These are phyloP conservation scores for Clarias macrocephalus DNA, from an alignment of 2,113 vertebrate genomes.

Conservation along the genomic window DNA sequence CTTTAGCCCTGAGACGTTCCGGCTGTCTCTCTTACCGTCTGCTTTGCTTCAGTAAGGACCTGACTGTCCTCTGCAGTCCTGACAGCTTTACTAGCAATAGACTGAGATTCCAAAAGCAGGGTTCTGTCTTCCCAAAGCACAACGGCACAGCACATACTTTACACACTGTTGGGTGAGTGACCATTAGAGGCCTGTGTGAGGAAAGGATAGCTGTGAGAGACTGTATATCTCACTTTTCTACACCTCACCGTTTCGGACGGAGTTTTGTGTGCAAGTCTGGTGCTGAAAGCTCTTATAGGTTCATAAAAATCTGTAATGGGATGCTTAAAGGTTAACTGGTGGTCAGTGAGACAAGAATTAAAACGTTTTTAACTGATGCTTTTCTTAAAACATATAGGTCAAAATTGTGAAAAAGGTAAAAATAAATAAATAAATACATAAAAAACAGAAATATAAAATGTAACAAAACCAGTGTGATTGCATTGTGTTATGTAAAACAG, in stretches of 20 bases:
- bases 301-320: slow-evolving; percentile 58
- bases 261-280: slow-evolving; percentile 17
- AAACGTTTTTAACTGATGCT: not conserved
- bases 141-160: slow-evolving; percentile 48
- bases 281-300: slow-evolving; percentile 51
- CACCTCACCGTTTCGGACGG: slow-evolving; percentile 50
- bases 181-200: slow-evolving; percentile 54
- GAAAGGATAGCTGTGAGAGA: slow-evolving; percentile 46
- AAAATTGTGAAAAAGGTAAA: too few species aligned
- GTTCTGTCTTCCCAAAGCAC: slow-evolving; percentile 26
- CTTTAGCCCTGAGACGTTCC: slow-evolving; percentile 9
- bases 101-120: slow-evolving; percentile 5
- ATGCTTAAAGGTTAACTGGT: slow-evolving; percentile 50
- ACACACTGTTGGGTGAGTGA: slow-evolving; percentile 51
- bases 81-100: slow-evolving; percentile 25
- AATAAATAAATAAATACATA: too few species aligned
- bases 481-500: not conserved
- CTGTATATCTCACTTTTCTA: slow-evolving; percentile 61
- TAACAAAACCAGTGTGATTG: not conserved
- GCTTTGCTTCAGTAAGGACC: slow-evolving; percentile 23
- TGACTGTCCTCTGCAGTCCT: slow-evolving; percentile 9
- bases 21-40: slow-evolving; percentile 31
- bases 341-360: slow-evolving; percentile 31
- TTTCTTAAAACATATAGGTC: not conserved
- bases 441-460: not conserved